Evolutionary conservation across 2,113 vertebrate genomes (phyloP).

Genomic region (Sisor rabdophorus): DNA sequence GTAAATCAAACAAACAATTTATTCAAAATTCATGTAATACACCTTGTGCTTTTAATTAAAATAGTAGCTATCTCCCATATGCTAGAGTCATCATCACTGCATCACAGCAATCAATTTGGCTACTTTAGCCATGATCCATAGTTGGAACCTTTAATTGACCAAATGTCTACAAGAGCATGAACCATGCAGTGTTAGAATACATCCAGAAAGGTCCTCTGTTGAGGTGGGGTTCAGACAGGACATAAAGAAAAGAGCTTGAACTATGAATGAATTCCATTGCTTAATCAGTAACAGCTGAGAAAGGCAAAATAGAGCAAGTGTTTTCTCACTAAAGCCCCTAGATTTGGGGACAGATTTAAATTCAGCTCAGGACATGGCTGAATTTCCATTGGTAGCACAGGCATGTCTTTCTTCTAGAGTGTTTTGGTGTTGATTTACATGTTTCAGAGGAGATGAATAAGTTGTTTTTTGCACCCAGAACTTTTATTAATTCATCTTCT

Average conservation of each 20-base stretch:
- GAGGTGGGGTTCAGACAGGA: conserved; percentile 43
- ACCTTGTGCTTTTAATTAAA: conserved; percentile 64
- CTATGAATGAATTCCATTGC: conserved; percentile 57
- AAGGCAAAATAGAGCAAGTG: conserved; percentile 55
- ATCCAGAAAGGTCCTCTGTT: conserved; percentile 70
- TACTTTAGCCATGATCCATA: conserved; percentile 58
- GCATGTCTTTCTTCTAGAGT: conserved; percentile 13
- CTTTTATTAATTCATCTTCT: no score
- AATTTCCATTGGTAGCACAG: conserved; percentile 23
- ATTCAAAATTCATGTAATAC: conserved; percentile 59
- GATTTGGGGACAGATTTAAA: conserved; percentile 23
- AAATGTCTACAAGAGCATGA: conserved; percentile 51
- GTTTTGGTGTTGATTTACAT: conserved; percentile 27
- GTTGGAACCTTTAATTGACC: conserved; percentile 55
- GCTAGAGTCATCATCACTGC: conserved; percentile 62
- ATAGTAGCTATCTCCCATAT: conserved; percentile 58
- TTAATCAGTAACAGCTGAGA: conserved; percentile 65
- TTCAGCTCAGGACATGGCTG: conserved; percentile 21
- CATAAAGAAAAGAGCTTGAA: conserved; percentile 42
- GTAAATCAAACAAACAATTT: not conserved
- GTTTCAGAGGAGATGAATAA: conserved; percentile 6
- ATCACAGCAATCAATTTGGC: conserved; percentile 64
- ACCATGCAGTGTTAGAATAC: conserved; percentile 70
- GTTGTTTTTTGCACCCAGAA: conserved; percentile 21
- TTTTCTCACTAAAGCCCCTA: conserved; percentile 51